These are phyloP conservation scores for Corythornis vintsioides DNA, from an alignment of 2,113 vertebrate genomes.

Conservation along the genomic window DNA sequence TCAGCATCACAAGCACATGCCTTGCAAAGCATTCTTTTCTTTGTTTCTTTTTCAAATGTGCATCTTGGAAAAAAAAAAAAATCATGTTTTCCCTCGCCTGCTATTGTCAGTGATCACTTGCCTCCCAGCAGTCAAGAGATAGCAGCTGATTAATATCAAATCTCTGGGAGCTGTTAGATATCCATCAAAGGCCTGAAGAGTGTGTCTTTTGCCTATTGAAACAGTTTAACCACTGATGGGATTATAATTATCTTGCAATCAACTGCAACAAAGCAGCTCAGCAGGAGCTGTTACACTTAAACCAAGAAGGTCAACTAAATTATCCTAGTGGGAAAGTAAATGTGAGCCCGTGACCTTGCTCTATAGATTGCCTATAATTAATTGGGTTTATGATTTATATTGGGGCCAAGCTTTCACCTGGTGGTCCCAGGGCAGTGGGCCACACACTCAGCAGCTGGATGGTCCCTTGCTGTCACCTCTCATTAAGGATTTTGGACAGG, in stretches of 20 bases:
- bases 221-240: slow-evolving; percentile 54
- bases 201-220: slow-evolving; percentile 16
- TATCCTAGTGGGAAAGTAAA: not conserved
- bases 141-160: not conserved
- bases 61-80: not conserved
- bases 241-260: slow-evolving; percentile 57
- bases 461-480: not conserved
- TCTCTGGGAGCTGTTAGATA: not conserved
- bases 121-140: not conserved
- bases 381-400: not conserved
- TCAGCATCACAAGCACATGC: fast-evolving
- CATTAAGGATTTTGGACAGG: fast-evolving
- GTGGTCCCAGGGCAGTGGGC: not conserved
- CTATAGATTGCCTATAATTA: not conserved
- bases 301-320: slow-evolving; percentile 14
- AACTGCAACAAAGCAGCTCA: slow-evolving; percentile 50
- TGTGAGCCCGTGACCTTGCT: not conserved
- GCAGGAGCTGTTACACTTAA: slow-evolving; percentile 26
- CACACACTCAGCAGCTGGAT: fast-evolving
- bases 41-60: fast-evolving
- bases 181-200: slow-evolving; percentile 29
- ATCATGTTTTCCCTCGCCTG: not conserved
- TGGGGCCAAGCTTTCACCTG: not conserved
- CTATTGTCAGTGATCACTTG: not conserved
- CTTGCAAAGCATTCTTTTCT: not conserved